Evolutionary conservation across 2,113 vertebrate genomes (phyloP).

Genomic region (Myodes glareolus): DNA sequence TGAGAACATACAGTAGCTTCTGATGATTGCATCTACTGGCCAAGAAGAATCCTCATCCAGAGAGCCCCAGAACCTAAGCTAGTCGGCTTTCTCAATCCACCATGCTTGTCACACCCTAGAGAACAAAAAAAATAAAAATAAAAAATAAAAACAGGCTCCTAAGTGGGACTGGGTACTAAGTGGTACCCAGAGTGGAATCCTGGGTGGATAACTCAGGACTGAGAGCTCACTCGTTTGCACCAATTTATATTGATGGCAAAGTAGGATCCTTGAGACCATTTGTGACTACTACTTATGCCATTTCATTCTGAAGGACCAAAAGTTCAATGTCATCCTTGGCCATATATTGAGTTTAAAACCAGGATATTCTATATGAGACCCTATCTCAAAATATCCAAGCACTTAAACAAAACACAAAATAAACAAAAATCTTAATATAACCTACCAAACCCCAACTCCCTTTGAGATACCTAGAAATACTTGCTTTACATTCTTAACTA

Average conservation of each 20-base stretch:
- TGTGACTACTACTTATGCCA: background rate
- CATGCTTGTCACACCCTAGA: background rate
- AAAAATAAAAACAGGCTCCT: too few species aligned
- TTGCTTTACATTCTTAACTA: background rate
- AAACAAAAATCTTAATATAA: background rate
- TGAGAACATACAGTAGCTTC: background rate
- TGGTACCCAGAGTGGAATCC: background rate
- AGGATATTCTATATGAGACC: background rate
- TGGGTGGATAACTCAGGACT: background rate
- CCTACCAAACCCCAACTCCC: background rate
- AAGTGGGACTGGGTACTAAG: background rate
- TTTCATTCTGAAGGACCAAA: background rate
- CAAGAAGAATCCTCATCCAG: background rate
- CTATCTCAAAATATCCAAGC: background rate
- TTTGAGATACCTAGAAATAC: background rate
- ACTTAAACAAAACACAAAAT: background rate
- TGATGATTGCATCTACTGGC: background rate
- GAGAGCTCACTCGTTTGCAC: background rate
- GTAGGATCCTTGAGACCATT: too few species aligned
- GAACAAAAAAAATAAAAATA: too few species aligned
- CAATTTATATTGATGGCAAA: background rate
- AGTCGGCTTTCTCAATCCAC: background rate
- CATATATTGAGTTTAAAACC: background rate
- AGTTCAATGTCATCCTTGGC: background rate
- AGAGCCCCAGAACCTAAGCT: background rate